These are phyloP conservation scores for Eciton burchellii DNA, from an alignment of 1,140 invertebrate species.

Conservation along the genomic window DNA sequence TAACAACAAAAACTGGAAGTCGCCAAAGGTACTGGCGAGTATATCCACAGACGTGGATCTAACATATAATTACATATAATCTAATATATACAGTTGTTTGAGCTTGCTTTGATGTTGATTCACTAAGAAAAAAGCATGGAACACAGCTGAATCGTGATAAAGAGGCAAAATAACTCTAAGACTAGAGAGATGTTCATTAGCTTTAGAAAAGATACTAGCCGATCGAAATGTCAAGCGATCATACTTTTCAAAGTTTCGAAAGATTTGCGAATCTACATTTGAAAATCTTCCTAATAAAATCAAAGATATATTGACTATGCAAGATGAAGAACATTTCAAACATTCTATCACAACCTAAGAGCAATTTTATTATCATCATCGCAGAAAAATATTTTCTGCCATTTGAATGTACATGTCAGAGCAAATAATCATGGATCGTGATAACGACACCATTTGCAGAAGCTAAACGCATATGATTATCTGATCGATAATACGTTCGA, in stretches of 20 bases:
- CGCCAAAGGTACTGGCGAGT: constrained; percentile 28
- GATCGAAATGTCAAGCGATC: constrained; percentile 99
- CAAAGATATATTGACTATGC: constrained; percentile 89
- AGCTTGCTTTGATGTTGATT: constrained; percentile 5
- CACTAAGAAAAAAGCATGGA: constrained; percentile 15
- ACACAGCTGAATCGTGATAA: constrained; percentile 79
- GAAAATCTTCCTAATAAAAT: constrained; percentile 95
- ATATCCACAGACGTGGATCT: background rate
- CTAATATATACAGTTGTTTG: constrained; percentile 8
- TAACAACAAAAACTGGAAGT: background rate
- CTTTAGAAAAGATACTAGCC: constrained; percentile 97
- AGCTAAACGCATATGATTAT: constrained; percentile 99
- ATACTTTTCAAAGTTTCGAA: constrained; percentile 97
- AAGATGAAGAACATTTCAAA: constrained; percentile 91
- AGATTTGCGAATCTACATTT: constrained; percentile 97
- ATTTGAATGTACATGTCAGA: constrained; percentile 99
- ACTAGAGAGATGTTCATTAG: constrained; percentile 98
- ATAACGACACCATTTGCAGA: constrained; percentile 97
- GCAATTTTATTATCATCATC: constrained; percentile 93
- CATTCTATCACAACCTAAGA: constrained; percentile 95
- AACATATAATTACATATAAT: too few species aligned
- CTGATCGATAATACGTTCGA: constrained; percentile 97
- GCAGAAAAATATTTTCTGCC: constrained; percentile 99
- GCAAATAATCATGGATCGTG: constrained; percentile 97
- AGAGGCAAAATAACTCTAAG: constrained; percentile 92